These are phyloP conservation scores for Diorhabda elongata DNA, from an alignment of 1,140 invertebrate species.

Conservation along the genomic window DNA sequence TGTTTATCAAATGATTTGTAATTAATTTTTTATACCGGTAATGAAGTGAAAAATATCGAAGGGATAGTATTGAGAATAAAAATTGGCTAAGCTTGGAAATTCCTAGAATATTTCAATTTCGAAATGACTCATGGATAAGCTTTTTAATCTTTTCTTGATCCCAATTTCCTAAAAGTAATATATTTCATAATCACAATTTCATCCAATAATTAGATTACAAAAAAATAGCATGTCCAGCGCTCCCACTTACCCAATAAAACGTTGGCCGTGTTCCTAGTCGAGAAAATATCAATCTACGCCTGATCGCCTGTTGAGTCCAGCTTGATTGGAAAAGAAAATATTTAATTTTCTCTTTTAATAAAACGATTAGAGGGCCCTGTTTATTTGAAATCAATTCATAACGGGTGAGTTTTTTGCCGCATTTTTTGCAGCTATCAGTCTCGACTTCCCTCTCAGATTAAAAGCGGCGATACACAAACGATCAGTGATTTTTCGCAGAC, in stretches of 20 bases:
- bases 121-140: too few species aligned
- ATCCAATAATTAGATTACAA: background rate
- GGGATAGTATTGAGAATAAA: too few species aligned
- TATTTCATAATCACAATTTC: background rate
- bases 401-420: conserved; percentile 24
- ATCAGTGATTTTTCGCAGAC: conserved; percentile 15
- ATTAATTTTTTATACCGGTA: too few species aligned
- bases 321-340: conserved; percentile 24
- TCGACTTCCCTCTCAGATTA: conserved; percentile 21
- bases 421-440: conserved; percentile 22
- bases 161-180: conserved; percentile 2
- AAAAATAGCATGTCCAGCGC: background rate
- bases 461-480: conserved; percentile 16
- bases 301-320: conserved; percentile 12
- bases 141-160: conserved; percentile 3
- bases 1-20: too few species aligned
- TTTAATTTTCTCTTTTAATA: conserved; percentile 32
- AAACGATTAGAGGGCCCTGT: conserved; percentile 31
- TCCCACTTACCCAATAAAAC: background rate
- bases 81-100: too few species aligned
- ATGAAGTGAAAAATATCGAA: too few species aligned
- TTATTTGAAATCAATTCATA: conserved; percentile 33
- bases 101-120: too few species aligned
- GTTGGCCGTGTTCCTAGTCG: background rate
- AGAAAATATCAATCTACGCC: background rate